phyloP scores from a whole-genome alignment of 2,888 invertebrate species.

The Ferrisia virgata region DNA sequence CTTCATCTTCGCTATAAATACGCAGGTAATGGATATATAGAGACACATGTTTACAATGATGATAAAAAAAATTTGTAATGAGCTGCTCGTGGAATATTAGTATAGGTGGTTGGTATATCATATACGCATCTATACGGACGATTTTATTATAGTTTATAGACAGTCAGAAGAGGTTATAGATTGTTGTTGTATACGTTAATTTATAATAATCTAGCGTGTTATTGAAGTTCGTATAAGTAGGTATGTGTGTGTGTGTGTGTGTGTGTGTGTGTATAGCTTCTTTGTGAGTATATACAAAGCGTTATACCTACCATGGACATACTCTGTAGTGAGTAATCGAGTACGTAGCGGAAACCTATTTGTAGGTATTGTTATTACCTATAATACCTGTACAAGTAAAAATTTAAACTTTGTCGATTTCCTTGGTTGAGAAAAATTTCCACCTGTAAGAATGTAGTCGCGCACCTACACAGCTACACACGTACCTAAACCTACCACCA shows the following conservation, averaged over 20 bases:
- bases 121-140: neutral
- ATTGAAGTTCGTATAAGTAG: neutral
- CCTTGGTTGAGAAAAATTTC: neutral
- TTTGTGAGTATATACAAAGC: too few relatives aligned
- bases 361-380: too few relatives aligned
- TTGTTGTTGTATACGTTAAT: neutral
- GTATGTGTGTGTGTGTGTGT: neutral
- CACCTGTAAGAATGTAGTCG: neutral
- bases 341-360: too few relatives aligned
- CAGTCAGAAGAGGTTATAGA: neutral
- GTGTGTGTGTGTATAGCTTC: neutral
- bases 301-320: too few relatives aligned
- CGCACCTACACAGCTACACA: neutral
- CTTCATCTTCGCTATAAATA: neutral
- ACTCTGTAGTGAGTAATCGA: too few relatives aligned
- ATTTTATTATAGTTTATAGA: neutral
- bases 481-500: too few relatives aligned
- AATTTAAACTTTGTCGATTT: neutral
- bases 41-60: neutral
- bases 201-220: constrained; percentile 27
- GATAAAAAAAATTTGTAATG: constrained; percentile 27
- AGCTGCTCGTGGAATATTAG: neutral
- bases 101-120: neutral
- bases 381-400: neutral
- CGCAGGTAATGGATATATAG: neutral